Conservation (phyloP, 1,140 invertebrate genomes). For the Atta colombica region DNA sequence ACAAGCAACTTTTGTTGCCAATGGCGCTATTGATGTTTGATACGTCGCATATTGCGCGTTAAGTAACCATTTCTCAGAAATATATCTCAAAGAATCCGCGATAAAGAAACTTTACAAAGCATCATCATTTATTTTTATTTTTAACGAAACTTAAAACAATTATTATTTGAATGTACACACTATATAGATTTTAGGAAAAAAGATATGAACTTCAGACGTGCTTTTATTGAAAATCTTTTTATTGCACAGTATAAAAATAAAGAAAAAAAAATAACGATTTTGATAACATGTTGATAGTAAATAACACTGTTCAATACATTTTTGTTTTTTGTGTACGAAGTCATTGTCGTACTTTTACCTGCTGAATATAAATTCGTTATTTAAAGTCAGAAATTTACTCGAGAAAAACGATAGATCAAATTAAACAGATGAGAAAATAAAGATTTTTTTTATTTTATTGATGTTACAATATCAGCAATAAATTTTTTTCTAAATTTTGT, state of each 20-base stretch:
- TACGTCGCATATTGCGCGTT: conserved; percentile 26
- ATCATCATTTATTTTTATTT: neutral
- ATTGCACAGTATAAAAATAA: neutral
- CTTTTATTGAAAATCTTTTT: conserved; percentile 18
- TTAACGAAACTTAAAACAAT: neutral
- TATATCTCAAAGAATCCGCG: neutral
- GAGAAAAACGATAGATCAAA: no score
- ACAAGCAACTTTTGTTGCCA: conserved; percentile 49
- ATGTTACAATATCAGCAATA: no score
- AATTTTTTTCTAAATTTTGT: no score
- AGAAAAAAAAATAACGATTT: conserved; percentile 2
- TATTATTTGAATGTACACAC: conserved; percentile 6
- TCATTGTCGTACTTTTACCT: no score
- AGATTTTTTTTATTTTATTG: no score
- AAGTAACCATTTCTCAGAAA: neutral
- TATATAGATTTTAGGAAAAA: neutral
- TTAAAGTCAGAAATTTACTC: no score
- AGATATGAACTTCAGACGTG: neutral
- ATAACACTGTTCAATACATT: no score
- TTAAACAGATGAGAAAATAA: no score
- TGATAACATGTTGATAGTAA: neutral
- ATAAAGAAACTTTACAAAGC: neutral
- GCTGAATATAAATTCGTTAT: no score
- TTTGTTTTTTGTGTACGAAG: no score
- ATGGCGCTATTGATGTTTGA: conserved; percentile 28